These are phyloP conservation scores for Ictalurus furcatus DNA, from an alignment of 2,113 vertebrate species.

Conservation along the genomic window DNA sequence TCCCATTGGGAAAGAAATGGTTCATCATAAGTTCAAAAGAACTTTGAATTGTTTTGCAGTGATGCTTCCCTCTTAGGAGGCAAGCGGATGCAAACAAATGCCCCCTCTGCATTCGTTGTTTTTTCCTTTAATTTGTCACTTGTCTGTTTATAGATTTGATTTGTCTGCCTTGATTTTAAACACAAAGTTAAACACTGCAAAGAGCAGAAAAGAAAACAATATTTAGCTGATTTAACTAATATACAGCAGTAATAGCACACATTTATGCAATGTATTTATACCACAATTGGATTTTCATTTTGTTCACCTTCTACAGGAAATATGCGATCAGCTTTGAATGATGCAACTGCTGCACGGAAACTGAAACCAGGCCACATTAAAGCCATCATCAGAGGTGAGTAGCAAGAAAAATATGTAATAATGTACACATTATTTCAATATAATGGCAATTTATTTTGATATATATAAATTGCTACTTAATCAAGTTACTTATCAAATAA, in stretches of 20 bases:
- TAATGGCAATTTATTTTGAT: background rate
- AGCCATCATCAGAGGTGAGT: slow-evolving; percentile 87
- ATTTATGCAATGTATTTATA: background rate
- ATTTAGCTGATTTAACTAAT: background rate
- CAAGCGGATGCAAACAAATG: background rate
- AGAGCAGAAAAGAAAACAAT: background rate
- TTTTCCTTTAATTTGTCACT: background rate
- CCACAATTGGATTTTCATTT: background rate
- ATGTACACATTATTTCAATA: background rate
- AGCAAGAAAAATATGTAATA: background rate
- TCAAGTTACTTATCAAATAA: background rate
- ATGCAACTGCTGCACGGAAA: slow-evolving; percentile 83
- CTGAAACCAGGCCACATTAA: slow-evolving; percentile 88
- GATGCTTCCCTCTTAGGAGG: background rate
- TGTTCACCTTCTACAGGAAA: slow-evolving; percentile 76
- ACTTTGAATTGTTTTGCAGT: background rate
- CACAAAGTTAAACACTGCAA: background rate
- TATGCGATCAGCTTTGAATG: slow-evolving; percentile 87
- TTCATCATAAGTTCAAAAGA: background rate
- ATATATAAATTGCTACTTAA: background rate
- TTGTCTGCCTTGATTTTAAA: background rate
- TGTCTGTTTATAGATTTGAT: background rate
- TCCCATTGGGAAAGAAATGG: background rate
- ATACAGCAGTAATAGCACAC: background rate
- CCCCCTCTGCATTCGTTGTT: background rate